Evolutionary conservation across 2,888 invertebrate species (phyloP), one percentile per base, ranked within the genome.

Genomic region (Ypsolopha sequella): DNA sequence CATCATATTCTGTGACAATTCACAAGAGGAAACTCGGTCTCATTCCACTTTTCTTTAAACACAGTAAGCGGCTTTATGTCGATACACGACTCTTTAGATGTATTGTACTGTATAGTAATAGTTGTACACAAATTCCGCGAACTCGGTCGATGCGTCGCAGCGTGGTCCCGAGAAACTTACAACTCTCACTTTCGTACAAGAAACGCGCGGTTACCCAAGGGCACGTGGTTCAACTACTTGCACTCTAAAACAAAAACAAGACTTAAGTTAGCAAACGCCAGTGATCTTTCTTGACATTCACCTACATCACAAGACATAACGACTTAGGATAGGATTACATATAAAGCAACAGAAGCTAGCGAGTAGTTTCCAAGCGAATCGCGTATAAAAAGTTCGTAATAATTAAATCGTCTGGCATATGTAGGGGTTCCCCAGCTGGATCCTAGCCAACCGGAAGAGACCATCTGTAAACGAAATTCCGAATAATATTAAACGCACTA

Each of bases 341-440:
- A 50, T 35, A n/a, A 10, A 44, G n/a, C 8, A 10, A n/a, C 7
- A 24, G 6, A 2, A 24, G 2, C 24, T 24, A 24, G 24, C 24
- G 24, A 24, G 24, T 24, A 24, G 24, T 24, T 3, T 24, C 24
- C 2, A 24, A 24, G 24, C 24, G 24, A 24, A 2, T 24, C 24
- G 24, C 4, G 24, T 24, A 24, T n/a, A 70, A 69, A 73, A 74
- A 73, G 70, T 70, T 70, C 71, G 72, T 76, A 80, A 80, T 80
- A 77, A 80, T 77, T 76, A 74, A 75, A 80, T 76, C 76, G 80
- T 82, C 80, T 80, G 76, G 77, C 78, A 75, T 47, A 74, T 72
- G 72, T 66, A 65, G 78, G 85, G 82, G 80, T 74, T 80, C 76
- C 82, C 84, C 82, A 75, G 70, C 77, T 85, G 85, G 85, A 76